Conservation (phyloP, 2,113 vertebrate genomes). For the Dendrocopos noguchii region DNA sequence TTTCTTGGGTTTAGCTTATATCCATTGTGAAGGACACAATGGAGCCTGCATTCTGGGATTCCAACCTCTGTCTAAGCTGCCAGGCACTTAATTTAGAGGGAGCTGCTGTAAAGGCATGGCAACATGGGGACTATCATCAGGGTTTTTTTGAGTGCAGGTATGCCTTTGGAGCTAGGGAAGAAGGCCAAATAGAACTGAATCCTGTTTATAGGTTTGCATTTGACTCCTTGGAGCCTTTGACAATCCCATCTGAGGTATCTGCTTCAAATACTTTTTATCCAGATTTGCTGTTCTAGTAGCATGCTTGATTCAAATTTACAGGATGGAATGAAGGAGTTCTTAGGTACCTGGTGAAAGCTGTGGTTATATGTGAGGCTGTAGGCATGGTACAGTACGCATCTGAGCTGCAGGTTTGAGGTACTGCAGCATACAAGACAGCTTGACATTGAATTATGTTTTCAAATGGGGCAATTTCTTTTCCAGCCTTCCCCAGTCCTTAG, state of each 20-base stretch:
- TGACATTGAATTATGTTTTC: not conserved
- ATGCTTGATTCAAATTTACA: not conserved
- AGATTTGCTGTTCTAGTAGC: not conserved
- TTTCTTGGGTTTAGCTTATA: not conserved
- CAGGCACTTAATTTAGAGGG: not conserved
- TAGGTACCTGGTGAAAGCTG: not conserved
- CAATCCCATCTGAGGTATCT: not conserved
- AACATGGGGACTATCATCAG: not conserved
- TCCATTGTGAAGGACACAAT: not conserved
- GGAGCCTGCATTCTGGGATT: not conserved
- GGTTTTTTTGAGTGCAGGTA: accelerated
- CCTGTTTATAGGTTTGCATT: not conserved
- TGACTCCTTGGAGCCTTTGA: not conserved
- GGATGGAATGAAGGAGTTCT: not conserved
- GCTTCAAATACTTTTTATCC: not conserved
- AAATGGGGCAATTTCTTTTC: not conserved
- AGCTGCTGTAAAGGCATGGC: not conserved
- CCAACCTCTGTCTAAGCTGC: not conserved
- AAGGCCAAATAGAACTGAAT: not conserved
- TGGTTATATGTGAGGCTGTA: not conserved
- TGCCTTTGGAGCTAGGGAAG: not conserved
- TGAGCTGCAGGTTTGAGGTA: not conserved
- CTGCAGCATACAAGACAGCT: not conserved
- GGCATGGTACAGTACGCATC: not conserved
- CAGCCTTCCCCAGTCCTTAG: not conserved